Conservation (phyloP, 2,888 invertebrate genomes). For the Eupithecia inturbata region DNA sequence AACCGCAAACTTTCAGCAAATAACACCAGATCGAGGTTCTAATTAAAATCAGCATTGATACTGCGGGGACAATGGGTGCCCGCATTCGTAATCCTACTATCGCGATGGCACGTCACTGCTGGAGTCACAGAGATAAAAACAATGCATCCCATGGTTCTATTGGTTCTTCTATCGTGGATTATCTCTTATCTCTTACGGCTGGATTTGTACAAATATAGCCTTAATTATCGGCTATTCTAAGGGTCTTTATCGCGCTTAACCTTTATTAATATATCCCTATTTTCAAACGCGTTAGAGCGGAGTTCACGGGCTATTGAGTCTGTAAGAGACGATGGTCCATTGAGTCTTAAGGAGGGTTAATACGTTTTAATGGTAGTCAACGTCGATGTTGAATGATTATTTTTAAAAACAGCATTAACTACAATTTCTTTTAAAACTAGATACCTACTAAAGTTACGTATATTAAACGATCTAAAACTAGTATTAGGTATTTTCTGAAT, state of each 20-base stretch:
- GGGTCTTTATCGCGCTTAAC: constrained; percentile 9
- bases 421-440: neutral
- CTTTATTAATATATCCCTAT: constrained; percentile 8
- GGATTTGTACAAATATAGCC: constrained; percentile 12
- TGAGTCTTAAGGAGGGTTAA: constrained; percentile 1
- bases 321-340: neutral
- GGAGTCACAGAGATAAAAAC: constrained; percentile 56
- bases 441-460: neutral
- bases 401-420: neutral
- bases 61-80: constrained; percentile 53
- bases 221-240: constrained; percentile 4
- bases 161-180: constrained; percentile 47
- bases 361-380: neutral
- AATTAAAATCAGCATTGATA: constrained; percentile 59
- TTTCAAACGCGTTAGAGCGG: constrained; percentile 5
- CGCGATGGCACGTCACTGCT: constrained; percentile 49
- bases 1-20: constrained; percentile 42
- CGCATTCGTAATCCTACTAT: constrained; percentile 58
- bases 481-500: neutral
- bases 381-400: neutral
- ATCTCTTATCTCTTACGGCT: constrained; percentile 40
- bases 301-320: neutral
- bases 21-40: constrained; percentile 44
- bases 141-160: constrained; percentile 54
- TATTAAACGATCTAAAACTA: neutral